Evolutionary conservation across 2,113 vertebrate genomes (phyloP), one percentile per base, ranked within the genome.

Genomic region (Oryzias celebensis): DNA sequence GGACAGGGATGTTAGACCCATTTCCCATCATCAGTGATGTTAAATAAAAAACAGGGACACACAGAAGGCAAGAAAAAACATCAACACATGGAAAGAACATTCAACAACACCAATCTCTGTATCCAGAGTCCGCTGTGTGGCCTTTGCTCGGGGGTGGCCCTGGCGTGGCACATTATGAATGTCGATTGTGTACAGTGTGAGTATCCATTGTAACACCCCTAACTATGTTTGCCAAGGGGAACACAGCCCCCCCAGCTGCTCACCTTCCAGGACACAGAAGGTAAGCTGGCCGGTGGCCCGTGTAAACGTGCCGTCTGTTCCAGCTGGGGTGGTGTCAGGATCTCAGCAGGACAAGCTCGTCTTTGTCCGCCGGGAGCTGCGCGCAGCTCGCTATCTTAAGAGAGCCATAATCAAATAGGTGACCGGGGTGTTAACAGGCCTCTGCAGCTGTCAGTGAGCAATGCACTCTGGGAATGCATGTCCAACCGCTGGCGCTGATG

Each of bases 301-400:
- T 73, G 84, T 87, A 87, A 91, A 90, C 36, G 48, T 59, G 58
- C 57, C 18, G 63, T 61, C 78, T 58, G 71, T 62, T 87, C 80
- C 80, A 85, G 78, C 73, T 80, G 78, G 69, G 81, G 71, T 81
- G 78, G 73, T 75, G 80, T 83, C 75, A 85, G 81, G 76, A 80
- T 87, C 78, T 81, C 57, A 3, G 61, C 50, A 62, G 75, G 69
- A 91, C 87, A 91, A 73, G 73, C 78, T 65, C 3, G 47, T 76
- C 83, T 87, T 89, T 91, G 88, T 91, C 78, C 72, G 62, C 60
- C 54, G 14, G 77, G 63, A 72, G 62, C 85, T 80, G 88, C 64
- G 79, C 85, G 86, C 89, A 85, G 80, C 75, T 87, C 60, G 7
- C 77, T 86, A 86, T 89, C 89, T 88, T 85, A 85, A 85, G 74